Base-by-base conservation (phyloP, 2,113 vertebrate genomes). In the Embiotoca jacksoni region DNA sequence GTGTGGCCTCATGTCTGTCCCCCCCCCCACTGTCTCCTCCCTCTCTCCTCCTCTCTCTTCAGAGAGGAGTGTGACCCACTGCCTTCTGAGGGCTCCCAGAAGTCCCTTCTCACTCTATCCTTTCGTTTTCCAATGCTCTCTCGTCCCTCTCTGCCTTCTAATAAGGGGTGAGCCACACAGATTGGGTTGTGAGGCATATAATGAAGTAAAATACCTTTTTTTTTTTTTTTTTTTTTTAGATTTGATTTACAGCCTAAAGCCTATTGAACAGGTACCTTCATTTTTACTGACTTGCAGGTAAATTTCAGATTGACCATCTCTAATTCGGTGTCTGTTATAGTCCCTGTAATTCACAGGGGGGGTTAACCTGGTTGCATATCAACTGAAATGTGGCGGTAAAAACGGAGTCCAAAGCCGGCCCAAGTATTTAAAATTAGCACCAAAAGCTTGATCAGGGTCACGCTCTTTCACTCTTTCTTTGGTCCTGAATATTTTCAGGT, bases 81-180 rank as follows among this genome's bases (percentile, higher is more conserved):
- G 84, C 88, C 95, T 92, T 93, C 94, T 94, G 96, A 96, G 94
- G 92, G 90, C 89, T 94, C 94, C 93, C 96, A 96, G 94, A 97
- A 96, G 94, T 95, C 95, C 94, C 95, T 96, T 91, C 95, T 96
- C 90, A 95, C 94, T 95, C 95, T 97, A 81, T 96, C 95, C 82
- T 95, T 97, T 94, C 96, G 95, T 91, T 97, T 97, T 95, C 95
- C 96, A 95, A 96, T 95, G 84, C 96, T 97, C 91, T 96, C 95
- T 94, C 95, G 96, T 95, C 92, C 96, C 93, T 96, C 94, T 93
- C 90, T 95, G 89, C 94, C 94, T 92, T 92, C 93, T 92, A 93
- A 92, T 84, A 97, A 97, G 95, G 96, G 96, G 96, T 97, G 96
- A 97, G 96, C 94, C 92, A 88, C 92, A 85, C 91, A 86, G 64